These are phyloP conservation scores for Diaprepes abbreviatus DNA, from an alignment of 2,888 invertebrate species.

Conservation along the genomic window DNA sequence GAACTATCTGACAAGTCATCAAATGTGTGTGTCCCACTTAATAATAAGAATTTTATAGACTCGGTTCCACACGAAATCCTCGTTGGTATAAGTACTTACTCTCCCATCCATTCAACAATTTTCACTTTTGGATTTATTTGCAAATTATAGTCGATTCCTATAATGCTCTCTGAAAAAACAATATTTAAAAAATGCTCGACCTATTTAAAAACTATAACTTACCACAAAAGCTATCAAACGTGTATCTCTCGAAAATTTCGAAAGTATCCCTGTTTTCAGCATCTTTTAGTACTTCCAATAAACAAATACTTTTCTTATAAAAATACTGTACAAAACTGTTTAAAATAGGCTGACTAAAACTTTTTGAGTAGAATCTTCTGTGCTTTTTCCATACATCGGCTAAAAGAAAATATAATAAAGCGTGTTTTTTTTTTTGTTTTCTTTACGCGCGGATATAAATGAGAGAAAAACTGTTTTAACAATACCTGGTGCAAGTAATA, in stretches of 20 bases:
- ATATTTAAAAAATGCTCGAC: background rate
- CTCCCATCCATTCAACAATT: conserved; percentile 31
- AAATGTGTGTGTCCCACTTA: too few relatives aligned
- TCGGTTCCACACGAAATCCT: too few relatives aligned
- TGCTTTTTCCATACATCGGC: conserved; percentile 48
- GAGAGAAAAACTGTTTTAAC: too few relatives aligned
- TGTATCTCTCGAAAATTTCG: conserved; percentile 45
- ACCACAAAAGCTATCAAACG: conserved; percentile 50
- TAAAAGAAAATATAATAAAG: too few relatives aligned
- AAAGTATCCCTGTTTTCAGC: conserved; percentile 33
- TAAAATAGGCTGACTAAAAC: conserved; percentile 48
- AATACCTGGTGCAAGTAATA: conserved; percentile 45
- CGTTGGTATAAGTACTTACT: conserved; percentile 21
- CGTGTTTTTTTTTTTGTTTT: too few relatives aligned
- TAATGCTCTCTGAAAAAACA: conserved; percentile 42
- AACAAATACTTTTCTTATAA: conserved; percentile 42
- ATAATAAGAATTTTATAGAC: too few relatives aligned
- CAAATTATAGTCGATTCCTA: conserved; percentile 40
- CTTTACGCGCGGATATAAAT: too few relatives aligned
- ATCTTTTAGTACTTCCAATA: conserved; percentile 44
- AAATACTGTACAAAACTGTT: conserved; percentile 46
- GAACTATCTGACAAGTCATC: too few relatives aligned
- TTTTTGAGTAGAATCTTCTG: conserved; percentile 43
- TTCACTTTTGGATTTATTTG: conserved; percentile 39
- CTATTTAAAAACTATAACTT: conserved; percentile 5